Base-by-base conservation (phyloP, 2,888 invertebrate genomes). In the Lathronympha strigana region DNA sequence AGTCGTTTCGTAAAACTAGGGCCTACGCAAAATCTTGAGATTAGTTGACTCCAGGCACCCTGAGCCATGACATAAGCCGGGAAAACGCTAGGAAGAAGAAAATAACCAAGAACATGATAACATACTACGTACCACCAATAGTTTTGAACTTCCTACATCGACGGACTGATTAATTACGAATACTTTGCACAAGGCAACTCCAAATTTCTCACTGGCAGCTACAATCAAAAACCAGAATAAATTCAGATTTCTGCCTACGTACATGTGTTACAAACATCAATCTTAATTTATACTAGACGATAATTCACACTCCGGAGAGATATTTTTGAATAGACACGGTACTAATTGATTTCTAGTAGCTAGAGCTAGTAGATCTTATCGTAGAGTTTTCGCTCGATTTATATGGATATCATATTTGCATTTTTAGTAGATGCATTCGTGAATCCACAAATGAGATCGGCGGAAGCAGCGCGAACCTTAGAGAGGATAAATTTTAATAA, bases 261-360 rank as follows among this genome's bases (percentile, higher is more conserved):
- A 40, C 17, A 9, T 40, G 15, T 17, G 8, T 15, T 17, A 40
- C 17, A 17, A 40, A 15, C 1, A 4, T n/a, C 0, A 2, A 17
- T 15, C 13, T 21, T 21, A 45, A 45, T 3, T 45, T 21, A 13
- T 19, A 21, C 11, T 21, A 45, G 45, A 11, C 1, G 1, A 0
- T 19, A 1, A 6, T 6, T 9, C 9, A 0, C 40, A 43, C 1
- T 11, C 19, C 6, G 4, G 19, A 45, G 11, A 5, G 3, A 11
- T 21, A 8, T 21, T 13, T 45, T 21, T 4, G 21, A 45, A 45
- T 45, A 45, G 21, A 3, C 5, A 9, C 2, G 6, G 3, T 33
- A 13, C 36, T 53, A 53, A 53, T 53, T 33, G 53, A 53, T 53
- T 53, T 53, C 53, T 36, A 21, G 50, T 19, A 33, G 53, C 6